Conservation (phyloP, 2,888 invertebrate species). For the Mythimna loreyi region DNA sequence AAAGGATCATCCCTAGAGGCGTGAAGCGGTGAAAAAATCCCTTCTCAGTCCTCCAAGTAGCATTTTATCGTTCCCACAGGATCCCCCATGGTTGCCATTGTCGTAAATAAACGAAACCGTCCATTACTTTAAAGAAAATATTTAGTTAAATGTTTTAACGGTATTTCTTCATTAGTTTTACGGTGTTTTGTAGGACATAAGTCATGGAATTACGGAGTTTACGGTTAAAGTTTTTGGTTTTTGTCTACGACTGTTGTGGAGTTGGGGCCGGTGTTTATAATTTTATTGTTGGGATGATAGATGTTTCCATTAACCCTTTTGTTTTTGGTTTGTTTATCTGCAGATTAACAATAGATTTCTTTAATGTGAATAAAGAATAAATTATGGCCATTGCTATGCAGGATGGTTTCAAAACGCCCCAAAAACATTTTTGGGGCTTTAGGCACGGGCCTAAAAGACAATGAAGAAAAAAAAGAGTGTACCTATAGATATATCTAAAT, state of each 20-base stretch:
- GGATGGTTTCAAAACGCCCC: no score
- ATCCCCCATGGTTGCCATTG: slow-evolving; percentile 3
- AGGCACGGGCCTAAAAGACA: no score
- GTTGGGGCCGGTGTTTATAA: slow-evolving; percentile 21
- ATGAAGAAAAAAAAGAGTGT: no score
- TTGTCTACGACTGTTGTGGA: slow-evolving; percentile 18
- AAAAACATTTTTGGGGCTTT: no score
- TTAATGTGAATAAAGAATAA: background rate
- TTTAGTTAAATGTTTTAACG: slow-evolving; percentile 50
- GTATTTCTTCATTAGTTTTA: slow-evolving; percentile 57
- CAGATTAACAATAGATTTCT: background rate
- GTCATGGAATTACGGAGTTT: slow-evolving; percentile 45
- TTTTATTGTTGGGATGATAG: slow-evolving; percentile 13
- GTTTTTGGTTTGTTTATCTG: background rate
- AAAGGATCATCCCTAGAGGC: slow-evolving; percentile 39
- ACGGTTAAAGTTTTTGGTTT: slow-evolving; percentile 47
- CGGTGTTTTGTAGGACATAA: slow-evolving; percentile 35
- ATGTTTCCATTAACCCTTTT: background rate
- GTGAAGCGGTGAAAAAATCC: slow-evolving; percentile 56
- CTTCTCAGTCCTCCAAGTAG: slow-evolving; percentile 46
- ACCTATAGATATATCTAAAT: no score
- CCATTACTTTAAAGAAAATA: slow-evolving; percentile 52
- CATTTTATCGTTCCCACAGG: slow-evolving; percentile 56
- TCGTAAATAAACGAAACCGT: slow-evolving; percentile 57
- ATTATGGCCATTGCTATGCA: no score